Base-by-base conservation (phyloP, 2,797 vertebrate genomes). In the Hyperoplus immaculatus region DNA sequence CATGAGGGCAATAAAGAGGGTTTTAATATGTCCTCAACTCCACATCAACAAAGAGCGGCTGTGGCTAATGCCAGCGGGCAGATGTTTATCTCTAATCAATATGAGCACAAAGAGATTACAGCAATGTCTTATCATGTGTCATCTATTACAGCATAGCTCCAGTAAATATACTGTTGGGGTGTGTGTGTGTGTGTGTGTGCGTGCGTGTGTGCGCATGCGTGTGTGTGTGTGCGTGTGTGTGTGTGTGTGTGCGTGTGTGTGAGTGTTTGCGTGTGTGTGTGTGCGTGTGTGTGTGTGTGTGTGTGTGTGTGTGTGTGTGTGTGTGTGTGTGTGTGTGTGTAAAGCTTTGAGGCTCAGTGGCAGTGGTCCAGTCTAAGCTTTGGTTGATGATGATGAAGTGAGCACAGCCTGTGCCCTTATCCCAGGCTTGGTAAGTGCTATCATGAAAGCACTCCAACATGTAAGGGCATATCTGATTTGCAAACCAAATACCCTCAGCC, bases 11-110 rank as follows among this genome's bases (percentile, higher is more conserved):
- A 78, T 83, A 75, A 81, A 82, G 29, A 29, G 71, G 41, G 55
- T 49, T 75, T 82, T 74, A 86, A 88, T 80, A 80, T 76, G 78
- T 75, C 68, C 60, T 85, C 76, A 82, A 78, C 87, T 62, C 77
- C 76, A 73, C 78, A 85, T 83, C 63, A 50, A 69, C 10, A 38
- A 53, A 29, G 36, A 58, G 38, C 7, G 46, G 21, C 61, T 47
- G 49, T 45, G 8, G 63, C 64, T 47, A 45, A 85, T 64, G 46
- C 61, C 13, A 41, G 55, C 21, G 12, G 54, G 59, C 80, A 83
- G 86, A 88, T 84, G 78, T 88, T 87, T 87, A 89, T 90, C 77
- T 85, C 78, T 64, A 82, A 89, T 90, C 78, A 83, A 83, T 86
- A 84, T 72, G 46, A 78, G 56, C 76, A 88, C 81, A 86, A 77